Conservation (phyloP, 2,113 vertebrate species). For the Fulmarus glacialis region DNA sequence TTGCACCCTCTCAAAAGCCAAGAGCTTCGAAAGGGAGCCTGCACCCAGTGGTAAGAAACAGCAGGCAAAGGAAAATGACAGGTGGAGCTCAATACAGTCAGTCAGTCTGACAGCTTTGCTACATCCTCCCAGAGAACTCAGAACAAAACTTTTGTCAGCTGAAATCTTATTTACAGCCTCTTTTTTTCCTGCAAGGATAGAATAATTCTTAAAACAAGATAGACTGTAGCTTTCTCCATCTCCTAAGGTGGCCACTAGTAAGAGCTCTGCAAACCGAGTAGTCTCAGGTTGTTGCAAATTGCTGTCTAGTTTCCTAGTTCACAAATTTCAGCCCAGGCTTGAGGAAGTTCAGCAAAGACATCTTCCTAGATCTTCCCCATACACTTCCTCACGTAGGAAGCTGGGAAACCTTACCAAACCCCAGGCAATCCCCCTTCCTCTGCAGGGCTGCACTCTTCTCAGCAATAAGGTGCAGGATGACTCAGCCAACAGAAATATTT, state of each 20-base stretch:
- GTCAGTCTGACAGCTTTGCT: not conserved
- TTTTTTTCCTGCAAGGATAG: not conserved
- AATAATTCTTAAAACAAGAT: not conserved
- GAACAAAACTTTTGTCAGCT: not conserved
- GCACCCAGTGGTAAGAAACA: not conserved
- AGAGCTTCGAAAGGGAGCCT: not conserved
- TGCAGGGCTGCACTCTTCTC: not conserved
- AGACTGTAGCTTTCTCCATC: not conserved
- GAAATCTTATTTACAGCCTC: not conserved
- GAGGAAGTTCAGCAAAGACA: not conserved
- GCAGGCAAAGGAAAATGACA: not conserved
- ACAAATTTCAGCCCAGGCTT: not conserved
- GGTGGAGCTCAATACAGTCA: not conserved
- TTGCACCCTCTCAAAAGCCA: not conserved
- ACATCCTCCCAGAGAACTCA: not conserved
- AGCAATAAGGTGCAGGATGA: not conserved
- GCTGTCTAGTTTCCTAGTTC: not conserved
- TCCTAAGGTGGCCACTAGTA: not conserved
- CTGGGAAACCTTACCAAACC: not conserved
- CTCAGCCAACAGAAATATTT: not conserved
- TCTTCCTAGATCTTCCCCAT: not conserved
- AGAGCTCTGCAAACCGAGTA: not conserved
- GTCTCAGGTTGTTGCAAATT: not conserved
- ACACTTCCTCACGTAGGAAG: fast-evolving
- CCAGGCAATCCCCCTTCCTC: not conserved